Conservation (phyloP, 2,113 vertebrate species). For the Apodemus speciosus region DNA sequence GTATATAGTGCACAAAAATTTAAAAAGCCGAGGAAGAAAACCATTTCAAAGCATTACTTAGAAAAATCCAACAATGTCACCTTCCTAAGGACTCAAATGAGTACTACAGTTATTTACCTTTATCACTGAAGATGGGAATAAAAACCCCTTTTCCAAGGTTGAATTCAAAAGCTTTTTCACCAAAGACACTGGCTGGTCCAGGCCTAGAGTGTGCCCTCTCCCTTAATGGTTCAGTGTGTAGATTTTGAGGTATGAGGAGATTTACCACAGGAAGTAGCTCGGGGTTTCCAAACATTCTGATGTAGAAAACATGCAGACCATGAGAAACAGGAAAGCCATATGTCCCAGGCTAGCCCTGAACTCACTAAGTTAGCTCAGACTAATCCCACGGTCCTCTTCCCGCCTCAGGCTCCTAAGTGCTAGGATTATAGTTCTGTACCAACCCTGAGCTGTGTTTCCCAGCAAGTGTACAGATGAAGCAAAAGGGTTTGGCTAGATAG, state of each 20-base stretch:
- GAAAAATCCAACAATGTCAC: constrained; percentile 41
- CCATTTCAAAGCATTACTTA: constrained; percentile 53
- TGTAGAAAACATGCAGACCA: neutral
- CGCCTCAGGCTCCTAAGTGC: neutral
- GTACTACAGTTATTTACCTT: constrained; percentile 39
- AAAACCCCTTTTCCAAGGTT: neutral
- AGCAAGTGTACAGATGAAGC: neutral
- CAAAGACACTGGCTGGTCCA: neutral
- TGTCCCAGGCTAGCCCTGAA: neutral
- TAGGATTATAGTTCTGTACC: neutral
- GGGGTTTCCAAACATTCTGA: neutral
- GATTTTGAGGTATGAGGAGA: neutral
- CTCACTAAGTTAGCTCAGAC: neutral
- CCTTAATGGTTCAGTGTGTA: neutral
- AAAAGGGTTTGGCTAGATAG: neutral
- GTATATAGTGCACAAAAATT: constrained; percentile 56
- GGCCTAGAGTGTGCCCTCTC: neutral
- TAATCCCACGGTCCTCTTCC: neutral
- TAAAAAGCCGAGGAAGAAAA: constrained; percentile 36
- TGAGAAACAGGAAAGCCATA: neutral
- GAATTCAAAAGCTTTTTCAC: constrained; percentile 39
- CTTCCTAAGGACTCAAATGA: neutral
- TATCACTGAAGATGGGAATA: constrained; percentile 6
- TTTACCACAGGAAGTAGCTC: neutral
- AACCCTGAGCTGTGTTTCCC: neutral